Evolutionary conservation across 2,113 vertebrate species (phyloP).

Genomic region (Halcyon senegalensis): DNA sequence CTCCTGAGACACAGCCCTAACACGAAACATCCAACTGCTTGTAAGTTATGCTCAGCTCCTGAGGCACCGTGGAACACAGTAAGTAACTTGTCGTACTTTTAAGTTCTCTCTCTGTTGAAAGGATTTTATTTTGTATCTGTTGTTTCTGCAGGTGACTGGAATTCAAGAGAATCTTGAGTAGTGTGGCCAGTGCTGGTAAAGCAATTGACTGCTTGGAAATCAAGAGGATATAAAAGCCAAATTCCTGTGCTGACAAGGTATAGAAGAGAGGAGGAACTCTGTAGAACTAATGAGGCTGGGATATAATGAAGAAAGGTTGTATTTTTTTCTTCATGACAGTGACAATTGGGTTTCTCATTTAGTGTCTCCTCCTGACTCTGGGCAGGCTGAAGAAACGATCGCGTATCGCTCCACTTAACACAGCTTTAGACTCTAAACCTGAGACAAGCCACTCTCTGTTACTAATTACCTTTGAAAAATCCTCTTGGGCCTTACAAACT

Average conservation of each 20-base stretch:
- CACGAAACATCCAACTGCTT: fast-evolving
- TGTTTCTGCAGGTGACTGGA: slow-evolving; percentile 3
- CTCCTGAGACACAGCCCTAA: not conserved
- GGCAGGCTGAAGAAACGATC: not conserved
- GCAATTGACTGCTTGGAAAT: not conserved
- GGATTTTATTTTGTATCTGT: not conserved
- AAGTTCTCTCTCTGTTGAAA: not conserved
- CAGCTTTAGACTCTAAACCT: not conserved
- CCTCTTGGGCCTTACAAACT: not conserved
- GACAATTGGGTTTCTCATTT: not conserved
- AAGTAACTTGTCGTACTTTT: not conserved
- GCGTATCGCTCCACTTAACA: not conserved
- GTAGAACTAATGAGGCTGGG: not conserved
- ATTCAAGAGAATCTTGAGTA: not conserved
- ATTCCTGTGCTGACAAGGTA: not conserved
- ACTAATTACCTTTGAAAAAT: not conserved
- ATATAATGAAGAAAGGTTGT: not conserved
- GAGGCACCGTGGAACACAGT: not conserved
- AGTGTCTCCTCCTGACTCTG: not conserved
- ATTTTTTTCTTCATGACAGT: not conserved
- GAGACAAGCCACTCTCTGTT: not conserved
- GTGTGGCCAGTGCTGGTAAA: not conserved
- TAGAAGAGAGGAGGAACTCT: not conserved
- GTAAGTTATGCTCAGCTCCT: not conserved
- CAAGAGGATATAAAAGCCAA: not conserved